Percentiles rank a stretch among this genome's conserved stretches.
phyloP scores from a whole-genome alignment of 2,888 invertebrate genomes.

The Volucella inanis region DNA sequence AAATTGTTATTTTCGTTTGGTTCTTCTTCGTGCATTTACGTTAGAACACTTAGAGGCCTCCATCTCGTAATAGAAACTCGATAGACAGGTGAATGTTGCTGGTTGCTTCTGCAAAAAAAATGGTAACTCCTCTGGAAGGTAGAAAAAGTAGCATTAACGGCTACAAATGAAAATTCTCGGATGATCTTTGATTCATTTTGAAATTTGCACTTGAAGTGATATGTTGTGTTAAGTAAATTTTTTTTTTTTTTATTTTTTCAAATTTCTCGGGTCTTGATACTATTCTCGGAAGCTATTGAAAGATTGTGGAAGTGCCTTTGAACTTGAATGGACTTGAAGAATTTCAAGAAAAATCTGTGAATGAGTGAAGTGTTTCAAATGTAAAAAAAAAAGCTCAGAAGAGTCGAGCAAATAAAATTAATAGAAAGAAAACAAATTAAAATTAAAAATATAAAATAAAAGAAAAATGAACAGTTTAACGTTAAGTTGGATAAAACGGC shows the following conservation, averaged over 20 bases:
- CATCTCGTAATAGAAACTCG: conserved; percentile 50
- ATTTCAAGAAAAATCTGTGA: not conserved
- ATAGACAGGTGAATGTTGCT: conserved; percentile 73
- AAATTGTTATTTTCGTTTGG: conserved; percentile 20
- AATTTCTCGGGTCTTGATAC: not conserved
- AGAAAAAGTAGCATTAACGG: conserved; percentile 12
- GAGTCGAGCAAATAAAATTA: not conserved
- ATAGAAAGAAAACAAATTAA: not conserved
- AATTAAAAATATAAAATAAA: not conserved
- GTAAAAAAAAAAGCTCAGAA: conserved; percentile 3
- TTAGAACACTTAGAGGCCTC: conserved; percentile 50
- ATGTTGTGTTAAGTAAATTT: conserved; percentile 45
- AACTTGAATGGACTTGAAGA: not conserved
- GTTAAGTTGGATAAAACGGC: conserved; percentile 55
- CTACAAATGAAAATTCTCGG: conserved; percentile 64
- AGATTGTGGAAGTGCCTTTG: not conserved
- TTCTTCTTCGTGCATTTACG: conserved; percentile 48
- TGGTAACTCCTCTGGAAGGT: conserved; percentile 60
- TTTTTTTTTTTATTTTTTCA: not conserved
- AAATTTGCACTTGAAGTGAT: conserved; percentile 70
- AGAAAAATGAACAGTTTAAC: conserved; percentile 43
- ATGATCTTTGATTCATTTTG: conserved; percentile 60
- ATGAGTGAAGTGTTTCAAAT: conserved; percentile 20
- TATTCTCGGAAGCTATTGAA: conserved; percentile 17
- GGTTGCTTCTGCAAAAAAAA: conserved; percentile 18